Evolutionary conservation across 2,888 invertebrate species (phyloP).

Genomic region (Pterobdella sp.): DNA sequence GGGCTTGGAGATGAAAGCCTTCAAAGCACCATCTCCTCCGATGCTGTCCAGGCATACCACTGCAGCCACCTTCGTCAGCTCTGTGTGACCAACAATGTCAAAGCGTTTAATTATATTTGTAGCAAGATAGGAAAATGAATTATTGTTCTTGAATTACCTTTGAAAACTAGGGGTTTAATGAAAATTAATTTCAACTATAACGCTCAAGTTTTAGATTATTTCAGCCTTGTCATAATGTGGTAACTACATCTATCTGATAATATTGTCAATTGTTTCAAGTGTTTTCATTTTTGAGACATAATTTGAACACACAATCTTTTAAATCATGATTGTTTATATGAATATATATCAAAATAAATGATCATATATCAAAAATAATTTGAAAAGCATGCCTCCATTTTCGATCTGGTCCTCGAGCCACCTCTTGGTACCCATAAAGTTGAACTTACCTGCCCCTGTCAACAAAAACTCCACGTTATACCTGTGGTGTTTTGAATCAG

Average conservation of each 20-base stretch:
- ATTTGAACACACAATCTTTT: too few species aligned
- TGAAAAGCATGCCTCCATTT: conserved; percentile 61
- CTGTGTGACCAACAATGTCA: conserved; percentile 32
- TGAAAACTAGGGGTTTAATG: too few species aligned
- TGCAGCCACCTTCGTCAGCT: conserved; percentile 72
- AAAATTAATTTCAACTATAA: too few species aligned
- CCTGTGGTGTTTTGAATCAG: conserved; percentile 52
- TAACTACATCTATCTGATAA: too few species aligned
- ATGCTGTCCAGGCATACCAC: conserved; percentile 76
- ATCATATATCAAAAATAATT: too few species aligned
- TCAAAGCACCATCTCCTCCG: conserved; percentile 61
- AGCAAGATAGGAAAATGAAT: too few species aligned
- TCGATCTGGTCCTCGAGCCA: conserved; percentile 91
- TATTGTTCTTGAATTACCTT: too few species aligned
- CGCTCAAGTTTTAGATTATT: too few species aligned
- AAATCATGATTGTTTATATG: not conserved
- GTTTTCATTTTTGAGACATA: not conserved
- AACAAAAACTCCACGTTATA: conserved; percentile 71
- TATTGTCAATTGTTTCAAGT: not conserved
- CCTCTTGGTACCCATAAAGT: conserved; percentile 88
- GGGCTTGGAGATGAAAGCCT: conserved; percentile 90
- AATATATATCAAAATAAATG: not conserved
- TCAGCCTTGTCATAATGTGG: too few species aligned
- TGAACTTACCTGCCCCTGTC: conserved; percentile 81
- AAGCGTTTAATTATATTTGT: too few species aligned